Conservation (phyloP, 1,140 invertebrate species). For the Holotrichia oblita region DNA sequence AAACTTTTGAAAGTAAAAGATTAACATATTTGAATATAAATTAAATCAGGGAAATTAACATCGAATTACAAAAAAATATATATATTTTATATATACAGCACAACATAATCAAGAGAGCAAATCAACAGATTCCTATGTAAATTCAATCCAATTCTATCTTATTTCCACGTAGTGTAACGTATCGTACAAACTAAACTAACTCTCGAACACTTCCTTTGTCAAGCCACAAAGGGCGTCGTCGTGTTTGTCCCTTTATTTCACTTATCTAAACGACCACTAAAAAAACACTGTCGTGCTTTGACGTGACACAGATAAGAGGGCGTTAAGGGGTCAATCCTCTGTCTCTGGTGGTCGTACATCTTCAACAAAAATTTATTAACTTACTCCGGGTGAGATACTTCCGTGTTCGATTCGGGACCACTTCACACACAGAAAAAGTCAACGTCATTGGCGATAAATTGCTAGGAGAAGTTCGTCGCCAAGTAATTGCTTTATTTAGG, state of each 20-base stretch:
- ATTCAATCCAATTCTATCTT: background rate
- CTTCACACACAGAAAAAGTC: constrained; percentile 8
- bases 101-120: no score
- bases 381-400: constrained; percentile 14
- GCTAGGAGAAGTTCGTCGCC: constrained; percentile 1
- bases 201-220: constrained; percentile 13
- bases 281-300: constrained; percentile 32
- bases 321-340: constrained; percentile 32
- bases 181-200: constrained; percentile 21
- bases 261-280: constrained; percentile 28
- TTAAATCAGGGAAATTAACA: no score
- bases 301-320: constrained; percentile 34
- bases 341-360: constrained; percentile 32
- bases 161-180: background rate
- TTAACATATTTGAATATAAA: no score
- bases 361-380: constrained; percentile 37
- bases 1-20: no score
- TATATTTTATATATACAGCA: no score
- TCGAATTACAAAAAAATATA: no score
- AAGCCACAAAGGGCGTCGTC: constrained; percentile 21
- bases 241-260: constrained; percentile 35
- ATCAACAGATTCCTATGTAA: background rate
- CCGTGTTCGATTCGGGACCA: constrained; percentile 4
- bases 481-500: constrained; percentile 24
- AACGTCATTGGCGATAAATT: constrained; percentile 29